Base-by-base conservation (phyloP, 2,888 invertebrate genomes). In the Sicus ferrugineus region DNA sequence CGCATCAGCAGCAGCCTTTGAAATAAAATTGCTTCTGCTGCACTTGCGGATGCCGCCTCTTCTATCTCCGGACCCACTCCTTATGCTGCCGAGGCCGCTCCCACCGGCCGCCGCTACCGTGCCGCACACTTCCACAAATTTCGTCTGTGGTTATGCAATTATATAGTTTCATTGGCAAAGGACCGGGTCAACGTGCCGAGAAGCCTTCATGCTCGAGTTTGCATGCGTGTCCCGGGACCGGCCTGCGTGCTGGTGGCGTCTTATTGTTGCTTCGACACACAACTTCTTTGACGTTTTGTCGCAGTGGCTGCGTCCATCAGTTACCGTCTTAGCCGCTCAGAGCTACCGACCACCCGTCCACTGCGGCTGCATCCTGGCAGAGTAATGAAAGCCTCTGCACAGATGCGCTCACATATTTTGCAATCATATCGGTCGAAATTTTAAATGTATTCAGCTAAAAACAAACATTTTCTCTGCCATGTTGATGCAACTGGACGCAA, bases 71-170 rank as follows among this genome's bases (percentile, higher is more conserved):
- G 56, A 30, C 58, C 58, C 42, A 56, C 58, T 58, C 56, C 56
- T 66, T 54, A 56, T 56, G 28, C 11, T 28, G 46, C 9, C 16
- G 38, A 46, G 28, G 19, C 3, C 6, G 2, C 31, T 11, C 50
- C 48, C 28, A 23, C 19, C 61, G n/a, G 26, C 52, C 26, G 26
- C 28, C 46, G 56, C 23, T 42, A 42, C 56, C 42, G 56, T 54
- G 38, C 54, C 28, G 26, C 19, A 56, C 38, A 66, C 48, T 67
- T 67, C 31, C 67, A 30, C 34, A 67, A 48, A 67, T 48, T 48
- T 58, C 67, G 59, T 46, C 67, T 67, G 67, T 67, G 67, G 67
- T 46, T 67, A 67, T 67, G 67, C 67, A 67, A 67, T 67, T 67
- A 67, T 59, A 42, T 67, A 48, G 67, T 67, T 67, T 67, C 48